Evolutionary conservation across 2,797 vertebrate species (phyloP).

Genomic region (Coluber constrictor): DNA sequence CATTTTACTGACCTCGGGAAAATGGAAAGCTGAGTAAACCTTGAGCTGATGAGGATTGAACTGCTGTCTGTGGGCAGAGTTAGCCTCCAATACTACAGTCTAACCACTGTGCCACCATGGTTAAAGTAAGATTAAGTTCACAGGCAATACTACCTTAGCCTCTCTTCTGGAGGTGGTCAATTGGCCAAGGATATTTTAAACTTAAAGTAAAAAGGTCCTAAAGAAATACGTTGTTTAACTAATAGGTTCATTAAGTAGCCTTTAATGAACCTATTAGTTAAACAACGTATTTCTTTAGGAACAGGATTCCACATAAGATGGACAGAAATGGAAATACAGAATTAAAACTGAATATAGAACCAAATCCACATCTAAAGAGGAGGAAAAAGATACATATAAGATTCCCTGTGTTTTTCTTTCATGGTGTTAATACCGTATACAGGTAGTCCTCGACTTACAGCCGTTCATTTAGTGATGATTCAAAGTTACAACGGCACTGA

Average conservation of each 20-base stretch:
- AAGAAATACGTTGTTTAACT: too few relatives aligned
- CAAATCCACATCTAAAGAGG: not conserved
- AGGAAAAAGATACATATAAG: not conserved
- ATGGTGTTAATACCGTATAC: not conserved
- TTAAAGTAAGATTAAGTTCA: not conserved
- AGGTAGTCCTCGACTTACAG: too few relatives aligned
- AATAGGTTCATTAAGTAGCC: too few relatives aligned
- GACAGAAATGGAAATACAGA: not conserved
- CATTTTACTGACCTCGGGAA: not conserved
- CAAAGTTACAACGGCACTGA: too few relatives aligned
- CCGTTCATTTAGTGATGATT: too few relatives aligned
- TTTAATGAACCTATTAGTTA: too few relatives aligned
- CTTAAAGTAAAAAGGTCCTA: not conserved
- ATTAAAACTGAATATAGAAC: not conserved
- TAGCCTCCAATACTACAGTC: not conserved
- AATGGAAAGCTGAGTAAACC: not conserved
- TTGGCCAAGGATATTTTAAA: not conserved
- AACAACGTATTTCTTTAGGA: not conserved
- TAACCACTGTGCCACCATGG: not conserved
- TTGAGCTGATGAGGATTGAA: not conserved
- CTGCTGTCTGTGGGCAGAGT: too few relatives aligned
- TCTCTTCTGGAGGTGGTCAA: not conserved
- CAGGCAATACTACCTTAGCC: not conserved
- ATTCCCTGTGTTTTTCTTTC: not conserved
- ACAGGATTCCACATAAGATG: not conserved